Conservation (phyloP, 1,140 invertebrate species). For the Eupristina koningsbergeri region DNA sequence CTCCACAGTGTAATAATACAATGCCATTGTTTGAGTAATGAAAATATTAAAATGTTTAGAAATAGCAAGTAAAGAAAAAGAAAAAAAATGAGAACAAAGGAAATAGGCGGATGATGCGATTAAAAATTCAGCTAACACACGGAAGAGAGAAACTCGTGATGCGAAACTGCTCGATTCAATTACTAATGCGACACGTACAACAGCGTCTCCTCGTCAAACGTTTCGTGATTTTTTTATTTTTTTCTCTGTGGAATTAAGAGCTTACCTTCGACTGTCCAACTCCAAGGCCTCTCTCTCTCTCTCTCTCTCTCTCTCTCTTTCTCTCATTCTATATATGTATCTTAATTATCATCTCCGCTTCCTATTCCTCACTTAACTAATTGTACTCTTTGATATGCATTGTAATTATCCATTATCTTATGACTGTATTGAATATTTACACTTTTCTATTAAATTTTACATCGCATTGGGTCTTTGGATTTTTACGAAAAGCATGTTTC, state of each 20-base stretch:
- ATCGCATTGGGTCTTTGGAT: no score
- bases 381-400: no score
- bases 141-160: not conserved
- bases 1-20: not conserved
- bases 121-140: constrained; percentile 41
- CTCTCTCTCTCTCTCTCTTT: not conserved
- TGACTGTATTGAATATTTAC: no score
- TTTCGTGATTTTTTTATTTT: not conserved
- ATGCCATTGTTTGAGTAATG: not conserved
- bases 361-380: no score
- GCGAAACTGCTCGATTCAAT: constrained; percentile 4
- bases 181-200: constrained; percentile 37
- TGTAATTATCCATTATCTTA: no score
- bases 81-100: not conserved
- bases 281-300: constrained; percentile 20
- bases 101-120: not conserved
- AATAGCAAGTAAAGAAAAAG: not conserved
- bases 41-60: not conserved
- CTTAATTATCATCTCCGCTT: not conserved
- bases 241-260: not conserved
- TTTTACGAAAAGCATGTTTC: not conserved
- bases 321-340: no score
- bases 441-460: not conserved
- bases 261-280: constrained; percentile 7
- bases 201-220: not conserved